These are phyloP conservation scores for Pygmarrhopalites habei DNA, from an alignment of 1,140 invertebrate genomes.

Conservation along the genomic window DNA sequence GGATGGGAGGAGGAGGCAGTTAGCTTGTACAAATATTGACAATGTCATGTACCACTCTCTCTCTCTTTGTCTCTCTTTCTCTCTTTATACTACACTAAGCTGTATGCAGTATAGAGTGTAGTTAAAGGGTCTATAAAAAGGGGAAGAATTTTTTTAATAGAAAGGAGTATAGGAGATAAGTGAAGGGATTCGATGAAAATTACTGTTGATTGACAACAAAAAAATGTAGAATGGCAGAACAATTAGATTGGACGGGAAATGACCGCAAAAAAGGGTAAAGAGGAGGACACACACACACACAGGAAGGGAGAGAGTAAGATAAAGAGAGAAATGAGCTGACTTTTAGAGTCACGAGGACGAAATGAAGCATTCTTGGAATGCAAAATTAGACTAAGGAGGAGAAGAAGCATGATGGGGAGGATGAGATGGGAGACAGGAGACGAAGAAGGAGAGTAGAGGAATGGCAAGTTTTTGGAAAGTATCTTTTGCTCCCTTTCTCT, in stretches of 20 bases:
- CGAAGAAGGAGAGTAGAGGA: too few species aligned
- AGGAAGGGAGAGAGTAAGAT: too few species aligned
- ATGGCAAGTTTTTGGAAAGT: too few species aligned
- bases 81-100: too few species aligned
- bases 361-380: conserved; percentile 6
- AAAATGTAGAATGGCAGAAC: not conserved
- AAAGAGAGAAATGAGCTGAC: too few species aligned
- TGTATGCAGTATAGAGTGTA: too few species aligned
- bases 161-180: not conserved
- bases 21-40: conserved; percentile 9
- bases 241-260: conserved; percentile 11
- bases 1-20: too few species aligned
- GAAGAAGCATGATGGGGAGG: not conserved
- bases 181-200: not conserved
- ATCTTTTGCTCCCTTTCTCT: not conserved
- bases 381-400: not conserved
- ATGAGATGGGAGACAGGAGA: not conserved
- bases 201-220: not conserved
- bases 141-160: not conserved
- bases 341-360: not conserved
- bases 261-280: conserved; percentile 1
- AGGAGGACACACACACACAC: too few species aligned
- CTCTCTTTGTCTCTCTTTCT: too few species aligned
- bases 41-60: not conserved
- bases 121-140: too few species aligned